A percentile compares a stretch with the other conserved stretches of the same genome.
Conservation (phyloP, 2,113 vertebrate species). For the Gymnobelideus leadbeateri region DNA sequence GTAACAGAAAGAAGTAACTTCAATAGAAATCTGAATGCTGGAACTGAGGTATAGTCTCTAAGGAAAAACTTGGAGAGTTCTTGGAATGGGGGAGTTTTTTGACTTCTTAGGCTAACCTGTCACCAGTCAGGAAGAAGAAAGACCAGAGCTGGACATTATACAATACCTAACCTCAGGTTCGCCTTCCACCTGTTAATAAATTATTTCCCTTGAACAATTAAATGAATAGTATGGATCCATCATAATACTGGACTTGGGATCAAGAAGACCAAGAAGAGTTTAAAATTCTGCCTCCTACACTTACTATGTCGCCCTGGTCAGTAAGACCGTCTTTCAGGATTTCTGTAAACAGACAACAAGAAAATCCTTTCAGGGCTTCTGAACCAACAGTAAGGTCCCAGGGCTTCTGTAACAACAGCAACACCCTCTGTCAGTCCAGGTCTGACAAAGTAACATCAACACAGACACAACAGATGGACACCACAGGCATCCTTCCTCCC, state of each 20-base stretch:
- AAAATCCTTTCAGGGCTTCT: too few relatives aligned
- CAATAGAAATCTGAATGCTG: neutral
- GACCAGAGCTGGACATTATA: neutral
- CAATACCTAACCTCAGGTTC: neutral
- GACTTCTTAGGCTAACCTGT: neutral
- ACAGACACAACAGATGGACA: too few relatives aligned
- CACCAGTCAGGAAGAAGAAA: neutral
- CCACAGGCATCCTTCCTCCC: too few relatives aligned
- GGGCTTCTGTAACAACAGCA: too few relatives aligned
- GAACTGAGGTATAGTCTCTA: slow-evolving; percentile 8
- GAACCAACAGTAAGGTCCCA: too few relatives aligned
- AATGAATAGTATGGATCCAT: neutral
- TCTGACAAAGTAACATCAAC: too few relatives aligned
- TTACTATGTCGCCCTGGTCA: too few relatives aligned
- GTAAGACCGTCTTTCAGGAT: too few relatives aligned
- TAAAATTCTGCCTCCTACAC: neutral
- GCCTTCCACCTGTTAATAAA: neutral
- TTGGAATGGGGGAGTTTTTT: slow-evolving; percentile 14
- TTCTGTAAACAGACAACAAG: too few relatives aligned
- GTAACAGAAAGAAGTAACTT: neutral
- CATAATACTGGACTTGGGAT: neutral
- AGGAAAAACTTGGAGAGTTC: slow-evolving; percentile 1
- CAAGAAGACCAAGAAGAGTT: neutral
- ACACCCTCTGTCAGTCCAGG: too few relatives aligned
- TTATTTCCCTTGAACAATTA: neutral